phyloP scores from a whole-genome alignment of 2,797 vertebrate species.

The Hipposideros larvatus region DNA sequence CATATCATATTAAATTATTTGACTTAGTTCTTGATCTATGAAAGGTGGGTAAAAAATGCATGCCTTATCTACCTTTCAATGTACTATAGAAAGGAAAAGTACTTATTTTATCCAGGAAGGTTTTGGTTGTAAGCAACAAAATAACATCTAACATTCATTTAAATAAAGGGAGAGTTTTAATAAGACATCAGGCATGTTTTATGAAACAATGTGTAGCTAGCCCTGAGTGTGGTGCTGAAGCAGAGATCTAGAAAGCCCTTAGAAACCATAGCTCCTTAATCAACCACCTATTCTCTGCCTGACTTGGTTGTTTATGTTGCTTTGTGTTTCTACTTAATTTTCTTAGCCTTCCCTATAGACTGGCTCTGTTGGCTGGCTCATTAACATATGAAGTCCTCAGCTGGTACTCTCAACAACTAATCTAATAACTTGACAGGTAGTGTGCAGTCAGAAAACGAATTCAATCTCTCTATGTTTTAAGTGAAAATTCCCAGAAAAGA shows the following conservation, averaged over 20 bases:
- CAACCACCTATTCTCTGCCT: not conserved
- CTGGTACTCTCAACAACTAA: not conserved
- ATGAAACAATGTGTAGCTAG: not conserved
- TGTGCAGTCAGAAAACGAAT: not conserved
- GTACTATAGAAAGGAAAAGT: constrained; percentile 12
- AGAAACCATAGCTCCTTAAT: not conserved
- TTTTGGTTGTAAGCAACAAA: constrained; percentile 14
- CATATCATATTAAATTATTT: not conserved
- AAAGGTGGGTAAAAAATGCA: constrained; percentile 4
- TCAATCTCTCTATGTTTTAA: not conserved
- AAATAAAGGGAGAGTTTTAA: not conserved
- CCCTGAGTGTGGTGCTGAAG: not conserved
- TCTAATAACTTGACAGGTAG: not conserved
- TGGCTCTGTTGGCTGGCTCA: not conserved
- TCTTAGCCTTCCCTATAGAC: not conserved
- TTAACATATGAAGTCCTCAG: not conserved
- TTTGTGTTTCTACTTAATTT: not conserved
- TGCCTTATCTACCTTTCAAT: not conserved
- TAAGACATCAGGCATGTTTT: not conserved
- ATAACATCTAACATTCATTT: not conserved
- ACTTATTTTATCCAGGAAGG: not conserved
- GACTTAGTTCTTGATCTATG: constrained; percentile 12
- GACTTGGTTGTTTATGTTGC: not conserved
- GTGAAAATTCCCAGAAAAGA: not conserved
- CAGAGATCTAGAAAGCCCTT: not conserved